Percentiles rank a stretch among this genome's conserved stretches.
Evolutionary conservation across 2,888 invertebrate species (phyloP).

Genomic region (Arge pagana): DNA sequence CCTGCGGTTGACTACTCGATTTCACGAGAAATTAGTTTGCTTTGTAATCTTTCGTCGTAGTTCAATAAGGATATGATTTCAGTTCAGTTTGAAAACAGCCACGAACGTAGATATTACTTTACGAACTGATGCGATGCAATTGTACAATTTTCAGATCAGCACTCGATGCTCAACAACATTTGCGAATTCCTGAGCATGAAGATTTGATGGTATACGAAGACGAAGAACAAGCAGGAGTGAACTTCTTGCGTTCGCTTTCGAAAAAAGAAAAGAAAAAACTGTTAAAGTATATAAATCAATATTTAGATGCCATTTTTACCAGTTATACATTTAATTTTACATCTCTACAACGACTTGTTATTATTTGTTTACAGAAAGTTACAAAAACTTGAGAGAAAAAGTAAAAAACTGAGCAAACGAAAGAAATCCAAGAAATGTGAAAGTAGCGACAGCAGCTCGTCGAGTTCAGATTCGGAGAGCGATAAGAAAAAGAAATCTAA

Average conservation of each 20-base stretch:
- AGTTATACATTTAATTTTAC: neutral
- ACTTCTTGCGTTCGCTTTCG: slow-evolving; percentile 81
- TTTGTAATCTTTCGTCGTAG: no score
- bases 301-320: slow-evolving; percentile 1
- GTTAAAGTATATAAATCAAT: slow-evolving; percentile 72
- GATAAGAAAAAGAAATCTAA: slow-evolving; percentile 31
- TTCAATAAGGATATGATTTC: no score
- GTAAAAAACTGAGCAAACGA: slow-evolving; percentile 51
- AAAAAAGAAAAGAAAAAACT: slow-evolving; percentile 90
- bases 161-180: slow-evolving; percentile 61
- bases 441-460: slow-evolving; percentile 34
- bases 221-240: slow-evolving; percentile 69
- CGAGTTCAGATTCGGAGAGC: slow-evolving; percentile 31
- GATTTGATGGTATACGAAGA: slow-evolving; percentile 55
- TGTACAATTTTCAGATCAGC: slow-evolving; percentile 49
- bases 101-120: slow-evolving; percentile 1
- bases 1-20: slow-evolving; percentile 4
- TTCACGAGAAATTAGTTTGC: slow-evolving; percentile 1
- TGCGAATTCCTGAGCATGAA: slow-evolving; percentile 64
- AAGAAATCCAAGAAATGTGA: slow-evolving; percentile 31
- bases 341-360: slow-evolving; percentile 1
- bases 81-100: no score
- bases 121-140: neutral
- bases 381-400: slow-evolving; percentile 69
- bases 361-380: slow-evolving; percentile 63